Evolutionary conservation across 2,113 vertebrate species (phyloP), one percentile per base, ranked within the genome.

Genomic region (Lampris megalopsis): DNA sequence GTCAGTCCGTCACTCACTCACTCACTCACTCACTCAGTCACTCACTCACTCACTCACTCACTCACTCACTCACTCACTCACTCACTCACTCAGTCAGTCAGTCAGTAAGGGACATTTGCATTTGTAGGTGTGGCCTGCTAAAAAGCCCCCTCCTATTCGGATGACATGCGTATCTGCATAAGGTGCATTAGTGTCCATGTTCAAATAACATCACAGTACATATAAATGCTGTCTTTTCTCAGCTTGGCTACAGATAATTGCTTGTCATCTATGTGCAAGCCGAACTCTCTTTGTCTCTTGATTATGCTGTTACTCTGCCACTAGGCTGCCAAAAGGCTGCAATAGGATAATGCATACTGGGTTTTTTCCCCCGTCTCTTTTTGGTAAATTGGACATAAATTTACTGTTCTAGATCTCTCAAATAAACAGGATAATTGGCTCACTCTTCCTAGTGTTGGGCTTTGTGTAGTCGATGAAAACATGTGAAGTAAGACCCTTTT

Each of bases 401-500:
- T 9, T 37, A 48, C 41, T 9, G 43, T 72, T 83, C 72, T 35
- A 76, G 37, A 36, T 9, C 47, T 13, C 54, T 54, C 36, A 63
- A 69, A 75, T 43, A 77, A 74, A 58, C 48, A 58, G 4, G 10
- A 43, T 48, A 10, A 62, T 64, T 57, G 41, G 57, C 52, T 67
- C 40, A 2, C 2, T 11, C 42, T n/a, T 48, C 49, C 63, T 38
- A 43, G 37, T n/a, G 68, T 70, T 70, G 40, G 9, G 36, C 24
- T 68, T 45, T 77, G 54, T 56, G 45, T 3, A 43, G 67, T 54
- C 69, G 54, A 8, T 65, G 13, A 45, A n/a, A 73, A 80, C 63
- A 54, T 73, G 59, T 66, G 57, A 60, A 82, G 36, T 53, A n/a
- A 73, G 50, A 81, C 40, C 53, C 58, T 68, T 24, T 24, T 60